Evolutionary conservation across 2,113 vertebrate species (phyloP).

Genomic region (Phaethon lepturus): DNA sequence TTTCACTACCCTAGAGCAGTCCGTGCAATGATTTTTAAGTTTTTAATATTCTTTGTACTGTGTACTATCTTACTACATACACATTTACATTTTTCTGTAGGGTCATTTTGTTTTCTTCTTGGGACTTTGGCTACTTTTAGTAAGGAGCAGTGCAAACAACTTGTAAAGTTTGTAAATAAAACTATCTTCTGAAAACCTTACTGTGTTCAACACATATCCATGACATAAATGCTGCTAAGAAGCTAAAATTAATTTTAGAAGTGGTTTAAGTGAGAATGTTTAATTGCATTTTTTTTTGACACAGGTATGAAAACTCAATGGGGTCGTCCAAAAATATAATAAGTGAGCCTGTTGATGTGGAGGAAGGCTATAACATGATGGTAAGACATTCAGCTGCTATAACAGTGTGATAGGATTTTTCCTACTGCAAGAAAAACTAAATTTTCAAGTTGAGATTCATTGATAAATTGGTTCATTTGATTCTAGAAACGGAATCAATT

Average conservation of each 20-base stretch:
- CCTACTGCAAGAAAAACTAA: not conserved
- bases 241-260: constrained; percentile 11
- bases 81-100: not conserved
- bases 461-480: not conserved
- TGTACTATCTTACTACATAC: not conserved
- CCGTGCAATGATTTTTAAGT: not conserved
- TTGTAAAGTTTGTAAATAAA: not conserved
- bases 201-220: not conserved
- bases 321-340: constrained; percentile 64
- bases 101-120: not conserved
- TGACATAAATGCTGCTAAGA: not conserved
- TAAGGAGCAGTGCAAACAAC: not conserved
- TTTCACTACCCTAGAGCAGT: not conserved
- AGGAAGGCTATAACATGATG: constrained; percentile 71
- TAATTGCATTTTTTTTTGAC: constrained; percentile 39
- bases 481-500: not conserved
- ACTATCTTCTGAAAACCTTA: not conserved
- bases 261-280: not conserved
- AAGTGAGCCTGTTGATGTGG: constrained; percentile 60
- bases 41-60: not conserved
- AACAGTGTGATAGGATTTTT: not conserved
- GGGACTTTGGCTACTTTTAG: not conserved
- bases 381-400: constrained; percentile 49
- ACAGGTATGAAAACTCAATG: constrained; percentile 74
- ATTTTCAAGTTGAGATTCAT: not conserved